phyloP scores from a whole-genome alignment of 2,113 vertebrate genomes.

The Sander vitreus region DNA sequence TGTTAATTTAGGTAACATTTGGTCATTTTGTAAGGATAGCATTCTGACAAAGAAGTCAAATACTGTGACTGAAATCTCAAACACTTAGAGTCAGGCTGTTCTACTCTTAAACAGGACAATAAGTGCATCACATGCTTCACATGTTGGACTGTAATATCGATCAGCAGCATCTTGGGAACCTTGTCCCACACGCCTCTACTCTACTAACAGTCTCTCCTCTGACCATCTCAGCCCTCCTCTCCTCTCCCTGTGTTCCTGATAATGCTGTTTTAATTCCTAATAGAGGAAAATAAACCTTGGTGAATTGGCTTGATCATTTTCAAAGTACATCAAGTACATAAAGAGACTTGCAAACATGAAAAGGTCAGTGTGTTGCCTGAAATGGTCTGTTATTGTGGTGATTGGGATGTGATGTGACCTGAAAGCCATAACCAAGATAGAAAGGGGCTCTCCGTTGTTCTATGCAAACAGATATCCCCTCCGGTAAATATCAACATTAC shows the following conservation, averaged over 20 bases:
- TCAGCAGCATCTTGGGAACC: not conserved
- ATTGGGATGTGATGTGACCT: not conserved
- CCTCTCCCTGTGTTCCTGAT: not conserved
- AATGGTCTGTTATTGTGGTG: not conserved
- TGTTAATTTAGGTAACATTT: not conserved
- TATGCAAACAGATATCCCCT: not conserved
- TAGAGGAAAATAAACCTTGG: not conserved
- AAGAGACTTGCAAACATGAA: not conserved
- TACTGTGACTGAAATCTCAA: too few species aligned
- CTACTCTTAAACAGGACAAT: not conserved
- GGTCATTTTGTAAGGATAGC: not conserved
- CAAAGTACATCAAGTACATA: not conserved
- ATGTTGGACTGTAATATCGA: not conserved
- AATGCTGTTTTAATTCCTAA: not conserved
- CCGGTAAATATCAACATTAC: not conserved
- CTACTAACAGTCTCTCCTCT: not conserved
- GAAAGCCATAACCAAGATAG: not conserved
- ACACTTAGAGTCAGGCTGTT: not conserved
- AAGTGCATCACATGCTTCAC: not conserved
- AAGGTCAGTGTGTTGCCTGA: not conserved
- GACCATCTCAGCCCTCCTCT: constrained; percentile 1
- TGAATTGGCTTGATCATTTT: not conserved
- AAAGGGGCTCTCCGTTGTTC: too few species aligned
- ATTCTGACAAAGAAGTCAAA: not conserved
- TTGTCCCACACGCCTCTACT: constrained; percentile 17